phyloP scores from a whole-genome alignment of 2,888 invertebrate genomes.

The Drosophila neotestacea region DNA sequence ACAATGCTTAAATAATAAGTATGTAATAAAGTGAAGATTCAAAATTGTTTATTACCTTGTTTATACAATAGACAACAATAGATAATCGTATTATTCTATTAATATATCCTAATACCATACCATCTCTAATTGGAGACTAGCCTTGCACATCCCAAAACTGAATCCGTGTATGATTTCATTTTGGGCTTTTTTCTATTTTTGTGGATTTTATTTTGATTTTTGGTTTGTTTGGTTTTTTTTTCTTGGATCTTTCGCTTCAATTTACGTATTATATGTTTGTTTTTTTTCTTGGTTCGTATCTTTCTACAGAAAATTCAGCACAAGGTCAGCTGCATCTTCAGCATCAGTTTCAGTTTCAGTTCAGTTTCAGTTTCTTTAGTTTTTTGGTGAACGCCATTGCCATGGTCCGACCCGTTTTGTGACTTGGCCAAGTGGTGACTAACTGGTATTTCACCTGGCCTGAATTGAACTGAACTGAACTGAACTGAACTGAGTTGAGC shows the following conservation, averaged over 20 bases:
- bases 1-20: too few species aligned
- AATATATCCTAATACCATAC: not conserved
- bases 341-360: conserved; percentile 53
- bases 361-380: conserved; percentile 19
- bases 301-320: conserved; percentile 68
- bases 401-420: conserved; percentile 59
- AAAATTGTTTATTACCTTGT: too few species aligned
- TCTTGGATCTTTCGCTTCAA: conserved; percentile 22
- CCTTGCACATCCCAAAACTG: not conserved
- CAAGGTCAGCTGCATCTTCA: conserved; percentile 80
- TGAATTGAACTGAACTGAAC: not conserved
- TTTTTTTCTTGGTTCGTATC: conserved; percentile 33
- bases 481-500: too few species aligned
- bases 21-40: too few species aligned
- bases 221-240: conserved; percentile 4
- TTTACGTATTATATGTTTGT: conserved; percentile 34
- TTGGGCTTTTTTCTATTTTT: not conserved
- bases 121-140: not conserved
- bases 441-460: conserved; percentile 71
- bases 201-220: conserved; percentile 6
- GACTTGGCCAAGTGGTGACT: conserved; percentile 50
- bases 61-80: too few species aligned
- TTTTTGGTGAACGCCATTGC: conserved; percentile 30
- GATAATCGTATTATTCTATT: too few species aligned
- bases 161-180: not conserved